Evolutionary conservation across 1,140 invertebrate species (phyloP), one percentile per base, ranked within the genome.

Genomic region (Holotrichia oblita): DNA sequence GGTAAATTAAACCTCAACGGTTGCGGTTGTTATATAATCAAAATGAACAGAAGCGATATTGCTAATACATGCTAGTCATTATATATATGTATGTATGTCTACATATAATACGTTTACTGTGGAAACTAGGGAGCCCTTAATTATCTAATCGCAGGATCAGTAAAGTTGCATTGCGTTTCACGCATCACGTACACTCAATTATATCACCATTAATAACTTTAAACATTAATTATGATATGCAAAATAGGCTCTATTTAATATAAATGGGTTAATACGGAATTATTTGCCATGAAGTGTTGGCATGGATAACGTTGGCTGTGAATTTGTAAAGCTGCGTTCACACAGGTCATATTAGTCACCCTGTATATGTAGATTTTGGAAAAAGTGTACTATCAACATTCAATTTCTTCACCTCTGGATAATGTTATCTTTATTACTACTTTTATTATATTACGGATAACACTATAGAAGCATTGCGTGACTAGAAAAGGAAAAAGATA

Each of bases 221-320:
- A 22, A 64, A 64, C 61, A 64, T 64, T 64, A 64, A 64, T 64
- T 64, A 64, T 20, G 17, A 17, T 64, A 64, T 64, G 61, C 61
- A 64, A 64, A 64, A 64, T 64, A 64, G 61, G 61, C 24, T 3
- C 24, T 12, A 64, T 48, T 48, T 48, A 48, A 48, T 48, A 48
- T 48, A 48, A 48, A 48, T 12, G 44, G 44, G 12, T 48, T 48
- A 48, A 48, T 48, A 48, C 44, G 44, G 44, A 48, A n/a, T n/a
- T n/a, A n/a, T n/a, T n/a, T n/a, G n/a, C n/a, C n/a, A n/a, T n/a
- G n/a, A n/a, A n/a, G n/a, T n/a, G n/a, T n/a, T n/a, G n/a, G n/a
- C n/a, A n/a, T n/a, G n/a, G n/a, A n/a, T n/a, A n/a, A n/a, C n/a
- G n/a, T n/a, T n/a, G n/a, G n/a, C n/a, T n/a, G n/a, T n/a, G n/a